Conservation (phyloP, 2,888 invertebrate species). For the Protonemura montana region DNA sequence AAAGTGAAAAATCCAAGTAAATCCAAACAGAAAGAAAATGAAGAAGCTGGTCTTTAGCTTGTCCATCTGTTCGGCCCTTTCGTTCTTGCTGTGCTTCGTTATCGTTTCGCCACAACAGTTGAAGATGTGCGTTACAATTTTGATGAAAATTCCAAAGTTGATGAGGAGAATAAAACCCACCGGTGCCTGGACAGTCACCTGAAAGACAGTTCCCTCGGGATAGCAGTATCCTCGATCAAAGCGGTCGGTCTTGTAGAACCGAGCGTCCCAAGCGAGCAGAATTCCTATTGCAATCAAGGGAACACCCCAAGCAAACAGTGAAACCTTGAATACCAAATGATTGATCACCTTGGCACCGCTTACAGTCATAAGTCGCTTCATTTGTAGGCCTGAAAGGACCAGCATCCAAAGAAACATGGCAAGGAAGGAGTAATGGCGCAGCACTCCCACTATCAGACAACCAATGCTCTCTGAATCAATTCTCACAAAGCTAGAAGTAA, state of each 20-base stretch:
- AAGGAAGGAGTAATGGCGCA: slow-evolving; percentile 33
- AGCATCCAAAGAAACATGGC: slow-evolving; percentile 36
- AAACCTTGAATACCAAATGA: slow-evolving; percentile 31
- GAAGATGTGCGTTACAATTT: slow-evolving; percentile 27
- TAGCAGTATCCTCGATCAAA: slow-evolving; percentile 15
- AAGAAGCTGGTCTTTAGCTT: not conserved
- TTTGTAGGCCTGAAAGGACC: slow-evolving; percentile 19
- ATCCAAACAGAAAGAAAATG: not conserved
- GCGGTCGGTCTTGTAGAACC: too few relatives aligned
- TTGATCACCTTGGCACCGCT: not conserved
- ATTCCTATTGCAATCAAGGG: slow-evolving; percentile 20
- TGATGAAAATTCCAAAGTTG: not conserved
- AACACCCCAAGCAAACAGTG: slow-evolving; percentile 28
- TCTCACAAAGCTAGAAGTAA: not conserved
- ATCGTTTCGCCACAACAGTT: not conserved
- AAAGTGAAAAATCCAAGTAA: not conserved
- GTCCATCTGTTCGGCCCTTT: not conserved
- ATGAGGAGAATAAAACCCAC: not conserved
- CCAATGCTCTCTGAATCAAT: not conserved
- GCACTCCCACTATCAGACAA: slow-evolving; percentile 15
- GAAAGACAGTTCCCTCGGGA: slow-evolving; percentile 16
- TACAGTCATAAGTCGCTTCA: not conserved
- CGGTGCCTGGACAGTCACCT: slow-evolving; percentile 13
- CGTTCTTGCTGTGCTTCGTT: not conserved
- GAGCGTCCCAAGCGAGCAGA: not conserved